Percentiles rank a stretch among this genome's conserved stretches.
These are phyloP conservation scores for Cottus gobio DNA, from an alignment of 2,113 vertebrate species.

Conservation along the genomic window DNA sequence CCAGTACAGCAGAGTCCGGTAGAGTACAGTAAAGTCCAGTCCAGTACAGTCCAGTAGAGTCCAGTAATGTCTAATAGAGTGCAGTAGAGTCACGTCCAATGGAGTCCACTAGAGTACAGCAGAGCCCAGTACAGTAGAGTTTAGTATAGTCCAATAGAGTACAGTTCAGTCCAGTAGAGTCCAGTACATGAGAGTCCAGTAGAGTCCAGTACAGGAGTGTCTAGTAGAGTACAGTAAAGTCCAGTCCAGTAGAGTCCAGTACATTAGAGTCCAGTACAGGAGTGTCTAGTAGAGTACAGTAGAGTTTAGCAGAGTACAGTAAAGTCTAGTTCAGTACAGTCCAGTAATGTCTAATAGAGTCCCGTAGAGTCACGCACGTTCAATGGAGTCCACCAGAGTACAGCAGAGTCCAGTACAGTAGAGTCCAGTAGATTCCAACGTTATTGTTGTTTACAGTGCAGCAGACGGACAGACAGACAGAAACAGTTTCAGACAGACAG, in stretches of 20 bases:
- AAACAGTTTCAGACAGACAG: slow-evolving; percentile 13
- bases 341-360: too few species aligned
- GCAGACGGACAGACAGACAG: slow-evolving; percentile 10
- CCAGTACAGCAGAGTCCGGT: too few species aligned
- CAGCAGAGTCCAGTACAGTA: neutral
- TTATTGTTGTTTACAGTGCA: slow-evolving; percentile 51
- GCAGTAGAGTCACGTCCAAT: too few species aligned
- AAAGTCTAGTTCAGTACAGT: neutral
- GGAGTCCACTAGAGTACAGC: neutral
- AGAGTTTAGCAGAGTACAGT: neutral
- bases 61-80: neutral
- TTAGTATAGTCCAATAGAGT: neutral
- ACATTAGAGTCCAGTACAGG: neutral
- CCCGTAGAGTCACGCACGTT: neutral
- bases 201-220: neutral
- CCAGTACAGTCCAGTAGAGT: neutral
- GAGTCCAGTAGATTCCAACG: neutral
- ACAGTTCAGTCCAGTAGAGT: neutral
- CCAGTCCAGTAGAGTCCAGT: neutral
- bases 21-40: too few species aligned
- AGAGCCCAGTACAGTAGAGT: neutral
- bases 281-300: neutral
- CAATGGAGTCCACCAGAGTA: too few species aligned
- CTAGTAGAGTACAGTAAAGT: neutral
- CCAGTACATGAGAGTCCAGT: neutral